A percentile compares a stretch with the other conserved stretches of the same genome.
Evolutionary conservation across 2,113 vertebrate genomes (phyloP).

Genomic region (Marcusenius ussheri): DNA sequence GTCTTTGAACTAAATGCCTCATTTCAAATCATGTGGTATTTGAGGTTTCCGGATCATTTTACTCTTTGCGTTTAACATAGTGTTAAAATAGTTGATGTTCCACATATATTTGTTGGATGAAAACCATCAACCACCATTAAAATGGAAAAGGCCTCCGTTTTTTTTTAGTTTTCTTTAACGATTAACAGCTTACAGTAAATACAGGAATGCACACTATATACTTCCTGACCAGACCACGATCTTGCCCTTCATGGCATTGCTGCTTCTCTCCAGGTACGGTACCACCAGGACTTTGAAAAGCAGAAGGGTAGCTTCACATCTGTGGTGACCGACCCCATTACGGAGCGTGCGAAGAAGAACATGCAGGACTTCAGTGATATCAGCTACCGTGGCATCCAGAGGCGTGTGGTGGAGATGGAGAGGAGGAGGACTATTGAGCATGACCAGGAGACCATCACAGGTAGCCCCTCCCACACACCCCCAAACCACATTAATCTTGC

Average conservation of each 20-base stretch:
- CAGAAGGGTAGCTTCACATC: slow-evolving; percentile 91
- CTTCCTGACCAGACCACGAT: not conserved
- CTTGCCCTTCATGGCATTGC: not conserved
- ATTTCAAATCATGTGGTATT: not conserved
- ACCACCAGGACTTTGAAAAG: slow-evolving; percentile 96
- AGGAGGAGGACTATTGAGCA: slow-evolving; percentile 76
- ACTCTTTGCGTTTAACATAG: not conserved
- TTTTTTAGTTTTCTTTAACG: not conserved
- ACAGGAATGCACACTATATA: not conserved
- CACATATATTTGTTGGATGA: not conserved
- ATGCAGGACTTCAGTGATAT: slow-evolving; percentile 96
- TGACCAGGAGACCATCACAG: slow-evolving; percentile 83
- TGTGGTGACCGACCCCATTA: slow-evolving; percentile 79
- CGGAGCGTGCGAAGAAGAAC: slow-evolving; percentile 90
- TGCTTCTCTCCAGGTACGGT: slow-evolving; percentile 73
- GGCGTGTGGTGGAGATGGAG: slow-evolving; percentile 93
- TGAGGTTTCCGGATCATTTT: not conserved
- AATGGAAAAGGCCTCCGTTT: not conserved
- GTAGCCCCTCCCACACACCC: slow-evolving; percentile 41
- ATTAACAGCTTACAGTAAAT: not conserved
- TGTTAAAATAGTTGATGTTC: not conserved
- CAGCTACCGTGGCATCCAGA: slow-evolving; percentile 89
- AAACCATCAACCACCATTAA: not conserved
- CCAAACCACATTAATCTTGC: not conserved
- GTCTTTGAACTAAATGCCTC: not conserved